Percentiles rank a stretch among this genome's conserved stretches.
phyloP scores from a whole-genome alignment of 2,888 invertebrate genomes.

The Empis livida region DNA sequence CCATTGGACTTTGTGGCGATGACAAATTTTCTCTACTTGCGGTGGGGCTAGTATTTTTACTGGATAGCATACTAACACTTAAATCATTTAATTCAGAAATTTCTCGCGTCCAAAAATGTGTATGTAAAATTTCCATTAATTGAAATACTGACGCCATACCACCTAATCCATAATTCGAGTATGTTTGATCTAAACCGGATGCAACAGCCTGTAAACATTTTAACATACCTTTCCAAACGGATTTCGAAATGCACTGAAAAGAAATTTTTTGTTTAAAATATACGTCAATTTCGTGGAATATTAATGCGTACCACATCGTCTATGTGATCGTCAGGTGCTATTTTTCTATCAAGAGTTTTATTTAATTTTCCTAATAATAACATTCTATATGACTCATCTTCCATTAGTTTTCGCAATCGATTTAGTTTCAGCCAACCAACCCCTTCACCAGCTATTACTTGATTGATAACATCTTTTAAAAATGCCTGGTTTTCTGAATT shows the following conservation, averaged over 20 bases:
- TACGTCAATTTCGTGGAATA: no score
- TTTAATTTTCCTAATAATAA: slow-evolving; percentile 92
- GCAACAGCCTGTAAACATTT: slow-evolving; percentile 82
- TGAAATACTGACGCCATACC: slow-evolving; percentile 97
- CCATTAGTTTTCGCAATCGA: slow-evolving; percentile 89
- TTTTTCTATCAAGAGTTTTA: slow-evolving; percentile 80
- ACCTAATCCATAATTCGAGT: slow-evolving; percentile 83
- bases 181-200: slow-evolving; percentile 83
- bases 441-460: slow-evolving; percentile 33
- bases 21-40: slow-evolving; percentile 55
- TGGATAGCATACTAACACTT: slow-evolving; percentile 30
- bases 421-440: slow-evolving; percentile 94
- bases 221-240: slow-evolving; percentile 93
- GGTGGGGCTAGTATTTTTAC: slow-evolving; percentile 40
- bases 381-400: slow-evolving; percentile 95
- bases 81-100: slow-evolving; percentile 45
- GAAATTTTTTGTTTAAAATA: neutral
- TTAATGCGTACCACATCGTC: slow-evolving; percentile 79
- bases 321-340: slow-evolving; percentile 90
- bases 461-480: slow-evolving; percentile 65
- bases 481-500: slow-evolving; percentile 89
- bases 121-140: slow-evolving; percentile 95
- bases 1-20: slow-evolving; percentile 44
- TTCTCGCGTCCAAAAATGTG: slow-evolving; percentile 93
- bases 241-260: slow-evolving; percentile 62